Evolutionary conservation across 2,888 invertebrate genomes (phyloP), one percentile per base, ranked within the genome.

Genomic region (Drosophila quinaria): DNA sequence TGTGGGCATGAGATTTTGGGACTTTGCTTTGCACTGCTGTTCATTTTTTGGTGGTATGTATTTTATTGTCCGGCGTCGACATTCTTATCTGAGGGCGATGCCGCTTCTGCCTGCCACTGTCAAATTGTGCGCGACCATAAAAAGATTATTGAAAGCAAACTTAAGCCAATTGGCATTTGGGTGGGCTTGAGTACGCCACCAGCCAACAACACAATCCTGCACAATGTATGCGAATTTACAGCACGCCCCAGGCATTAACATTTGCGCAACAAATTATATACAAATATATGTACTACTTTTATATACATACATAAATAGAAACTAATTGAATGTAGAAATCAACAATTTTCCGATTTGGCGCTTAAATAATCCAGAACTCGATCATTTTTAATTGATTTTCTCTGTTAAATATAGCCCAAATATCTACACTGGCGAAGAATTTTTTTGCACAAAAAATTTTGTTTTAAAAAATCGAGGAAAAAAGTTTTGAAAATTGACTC

Each of bases 121-220:
- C 65, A 81, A 78, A 70, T 76, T 78, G 84, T 49, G 70, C 62
- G 60, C 68, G 68, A 47, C 70, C 73, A 82, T 86, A 82, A 88
- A 82, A 64, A 87, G 76, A 76, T 77, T 87, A 79, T 74, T 65
- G 69, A 73, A 85, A 71, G 66, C 74, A 64, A 70, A 67, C 71
- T 65, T 54, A 71, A 59, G 51, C 58, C 81, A 79, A 79, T 73
- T 73, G 70, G 52, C 70, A 49, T 68, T 70, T 70, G 80, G 77
- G 73, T 82, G 86, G 73, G 56, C 60, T 59, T 42, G 47, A 61
- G 46, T 44, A 58, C 47, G 37, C 52, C 31, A 52, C 41, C 29
- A 11, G 9, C 25, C 25, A 13, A 46, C 35, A 33, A 33, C 35
- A 35, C 49, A 61, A 52, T 29, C 37, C 31, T 56, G 35, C 25